These are phyloP conservation scores for Castor canadensis DNA, from an alignment of 2,113 vertebrate species.

Conservation along the genomic window DNA sequence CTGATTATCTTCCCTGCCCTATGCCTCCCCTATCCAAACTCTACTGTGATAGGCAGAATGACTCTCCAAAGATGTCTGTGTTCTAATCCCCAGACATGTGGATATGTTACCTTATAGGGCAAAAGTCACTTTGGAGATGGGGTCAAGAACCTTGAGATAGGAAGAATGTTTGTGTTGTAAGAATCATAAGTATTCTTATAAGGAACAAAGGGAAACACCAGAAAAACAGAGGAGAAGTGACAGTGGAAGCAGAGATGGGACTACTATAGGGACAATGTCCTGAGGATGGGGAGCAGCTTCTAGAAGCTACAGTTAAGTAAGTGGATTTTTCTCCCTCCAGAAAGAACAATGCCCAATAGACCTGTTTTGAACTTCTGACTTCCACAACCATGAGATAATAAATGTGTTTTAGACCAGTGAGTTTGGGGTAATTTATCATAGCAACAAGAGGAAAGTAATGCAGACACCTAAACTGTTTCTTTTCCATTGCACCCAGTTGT, in stretches of 20 bases:
- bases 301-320: neutral
- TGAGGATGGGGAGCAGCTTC: no score
- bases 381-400: neutral
- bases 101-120: neutral
- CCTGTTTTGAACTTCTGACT: neutral
- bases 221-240: neutral
- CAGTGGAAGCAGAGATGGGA: no score
- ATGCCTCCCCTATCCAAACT: no score
- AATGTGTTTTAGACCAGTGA: neutral
- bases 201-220: neutral
- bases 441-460: neutral
- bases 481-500: neutral
- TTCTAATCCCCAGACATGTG: neutral
- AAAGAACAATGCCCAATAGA: neutral
- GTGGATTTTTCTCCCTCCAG: neutral
- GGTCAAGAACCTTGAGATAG: neutral
- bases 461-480: neutral
- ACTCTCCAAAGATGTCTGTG: fast-evolving
- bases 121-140: neutral
- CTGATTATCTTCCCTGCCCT: no score
- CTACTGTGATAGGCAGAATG: neutral
- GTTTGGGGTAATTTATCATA: neutral
- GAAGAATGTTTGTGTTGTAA: neutral
- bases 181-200: neutral
- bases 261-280: fast-evolving